Base-by-base conservation (phyloP, 1,140 invertebrate genomes). In the Brachionus calyciflorus region DNA sequence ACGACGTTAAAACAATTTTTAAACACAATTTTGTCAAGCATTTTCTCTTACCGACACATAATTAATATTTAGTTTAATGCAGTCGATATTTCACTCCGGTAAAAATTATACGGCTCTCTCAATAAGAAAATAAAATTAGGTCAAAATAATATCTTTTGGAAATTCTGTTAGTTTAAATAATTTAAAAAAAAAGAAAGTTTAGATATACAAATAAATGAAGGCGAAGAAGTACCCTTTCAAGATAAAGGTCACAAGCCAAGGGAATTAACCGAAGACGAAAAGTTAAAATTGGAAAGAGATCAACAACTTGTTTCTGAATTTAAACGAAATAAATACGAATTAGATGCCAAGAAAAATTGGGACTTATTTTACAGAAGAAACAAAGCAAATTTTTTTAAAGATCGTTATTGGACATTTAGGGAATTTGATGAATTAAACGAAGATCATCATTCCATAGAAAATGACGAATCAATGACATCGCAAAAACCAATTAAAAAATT, bases 351-450 rank as follows among this genome's bases (percentile, higher is more conserved):
- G 41, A 76, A 76, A 51, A 57, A 77, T 26, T 99, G 96, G 96
- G 96, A 99, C 85, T 86, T 95, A 55, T 99, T 99, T 85, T 99
- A 99, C 82, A 96, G 98, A 85, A 86, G 93, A 78, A 88, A 88
- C 77, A 82, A 82, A 24, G 85, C 84, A 28, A 87, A 86, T 76
- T 99, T 99, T 82, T 99, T 98, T 82, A 94, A 94, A 85, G 94
- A 98, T 85, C 88, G 96, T 19, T 93, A 98, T 83, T 99, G 96
- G 96, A 97, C 93, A 3, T 92, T 89, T 69, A 87, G 93, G 80
- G 96, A 99, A 85, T 97, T 99, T 86, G 82, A 89, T 79, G 94
- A 98, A 83, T 85, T 99, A 14, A 68, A 57, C 46, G 60, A 65
- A 28, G 30, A 51, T 9, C 21, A 41, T 65, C 12, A 37, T 53